Evolutionary conservation across 2,888 invertebrate species (phyloP).

Genomic region (Noctua pronuba): DNA sequence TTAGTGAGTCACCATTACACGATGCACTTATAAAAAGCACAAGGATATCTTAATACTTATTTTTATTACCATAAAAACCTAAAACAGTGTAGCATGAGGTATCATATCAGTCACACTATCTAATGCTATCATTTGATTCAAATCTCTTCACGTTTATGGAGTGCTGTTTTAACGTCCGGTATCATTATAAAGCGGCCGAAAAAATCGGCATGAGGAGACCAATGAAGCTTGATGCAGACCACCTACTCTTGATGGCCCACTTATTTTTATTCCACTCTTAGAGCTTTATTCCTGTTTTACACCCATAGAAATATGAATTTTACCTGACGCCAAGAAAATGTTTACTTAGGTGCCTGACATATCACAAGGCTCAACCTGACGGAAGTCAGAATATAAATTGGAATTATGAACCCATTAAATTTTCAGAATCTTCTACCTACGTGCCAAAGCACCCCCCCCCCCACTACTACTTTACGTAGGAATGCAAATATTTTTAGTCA

Average conservation of each 20-base stretch:
- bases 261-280: too few relatives aligned
- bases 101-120: neutral
- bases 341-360: too few relatives aligned
- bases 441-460: neutral
- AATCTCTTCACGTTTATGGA: slow-evolving; percentile 3
- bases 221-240: neutral
- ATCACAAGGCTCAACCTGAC: too few relatives aligned
- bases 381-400: too few relatives aligned
- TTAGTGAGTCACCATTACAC: slow-evolving; percentile 2
- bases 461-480: too few relatives aligned
- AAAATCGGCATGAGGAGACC: neutral
- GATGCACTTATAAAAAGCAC: neutral
- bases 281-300: too few relatives aligned
- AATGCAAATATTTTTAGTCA: slow-evolving; percentile 28
- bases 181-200: neutral
- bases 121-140: neutral
- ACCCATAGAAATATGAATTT: too few relatives aligned
- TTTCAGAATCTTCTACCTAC: too few relatives aligned
- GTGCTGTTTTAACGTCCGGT: neutral
- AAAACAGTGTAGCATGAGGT: neutral
- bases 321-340: too few relatives aligned
- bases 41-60: neutral
- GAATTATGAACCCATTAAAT: too few relatives aligned
- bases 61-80: neutral
- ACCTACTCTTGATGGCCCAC: neutral